Base-by-base conservation (phyloP, 2,113 vertebrate species). In the Helogale parvula region DNA sequence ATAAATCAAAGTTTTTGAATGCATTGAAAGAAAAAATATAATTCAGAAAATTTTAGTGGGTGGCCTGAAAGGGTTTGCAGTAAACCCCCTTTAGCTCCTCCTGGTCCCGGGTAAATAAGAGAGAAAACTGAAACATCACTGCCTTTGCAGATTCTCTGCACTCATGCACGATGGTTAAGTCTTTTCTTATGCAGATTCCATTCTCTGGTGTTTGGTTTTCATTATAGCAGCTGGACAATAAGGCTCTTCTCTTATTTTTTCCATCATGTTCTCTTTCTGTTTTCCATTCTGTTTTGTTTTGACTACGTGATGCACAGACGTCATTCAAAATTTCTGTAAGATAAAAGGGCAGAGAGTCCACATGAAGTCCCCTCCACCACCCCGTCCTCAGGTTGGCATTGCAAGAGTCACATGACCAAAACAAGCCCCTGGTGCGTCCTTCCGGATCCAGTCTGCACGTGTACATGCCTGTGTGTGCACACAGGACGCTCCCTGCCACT, bases 1-100 rank as follows among this genome's bases (percentile, higher is more conserved):
- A 84, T 66, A 85, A 50, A 84, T 94, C 68, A 80, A 93, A 66
- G 23, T 31, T 80, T 87, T 90, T 80, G 35, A 60, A 47, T 23
- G 13, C 21, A 50, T 2, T 88, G 63, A 71, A 74, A 88, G 29
- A 80, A 87, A 90, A 79, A 65, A n/a, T n/a, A 68, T 47, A 41
- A 57, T 72, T 90, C 72, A 63, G 15, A 65, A 66, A 50, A 52
- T 88, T 89, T 82, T 68, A 84, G 27, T 79, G 17, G 60, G 21
- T 80, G 94, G 76, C n/a, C 33, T 35, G 12, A 88, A 95, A 66
- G 1, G 9, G 23, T 41, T 76, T 92, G 21, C 54, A 29, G 16
- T 68, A 38, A 96, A 8, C 29, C 72, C 27, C 5, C 50, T 54
- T 77, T 77, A 60, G 35, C 54, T 47, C 66, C 33, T 23, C 50